These are phyloP conservation scores for Gryon sp. DNA, from an alignment of 1,140 invertebrate genomes.

Conservation along the genomic window DNA sequence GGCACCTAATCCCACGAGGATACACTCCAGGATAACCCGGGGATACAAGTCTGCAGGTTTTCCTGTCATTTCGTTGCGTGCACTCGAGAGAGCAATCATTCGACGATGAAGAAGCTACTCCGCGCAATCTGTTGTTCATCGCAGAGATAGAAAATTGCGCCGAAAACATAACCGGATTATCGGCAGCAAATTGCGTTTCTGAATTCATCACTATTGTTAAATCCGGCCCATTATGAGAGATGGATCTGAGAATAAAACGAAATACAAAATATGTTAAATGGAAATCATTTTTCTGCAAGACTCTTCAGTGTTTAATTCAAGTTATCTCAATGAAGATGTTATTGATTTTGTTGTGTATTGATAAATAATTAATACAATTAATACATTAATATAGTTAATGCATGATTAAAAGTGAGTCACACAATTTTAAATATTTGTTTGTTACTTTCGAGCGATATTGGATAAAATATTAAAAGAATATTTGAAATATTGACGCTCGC, in stretches of 20 bases:
- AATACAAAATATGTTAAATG: no score
- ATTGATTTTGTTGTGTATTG: no score
- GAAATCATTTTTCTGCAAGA: no score
- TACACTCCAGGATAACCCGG: conserved; percentile 72
- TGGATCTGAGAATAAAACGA: conserved; percentile 55
- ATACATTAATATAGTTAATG: no score
- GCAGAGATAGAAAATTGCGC: conserved; percentile 71
- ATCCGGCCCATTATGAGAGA: conserved; percentile 69
- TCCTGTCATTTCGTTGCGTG: conserved; percentile 66
- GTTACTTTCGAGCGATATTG: no score
- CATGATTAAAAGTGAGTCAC: no score
- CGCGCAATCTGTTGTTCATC: conserved; percentile 65
- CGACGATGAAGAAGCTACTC: conserved; percentile 44
- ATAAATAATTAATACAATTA: no score
- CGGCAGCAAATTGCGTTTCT: conserved; percentile 69
- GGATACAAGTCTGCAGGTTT: conserved; percentile 66
- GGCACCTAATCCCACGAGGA: conserved; percentile 69
- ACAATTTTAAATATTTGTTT: no score
- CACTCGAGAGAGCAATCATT: conserved; percentile 70
- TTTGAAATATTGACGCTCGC: no score
- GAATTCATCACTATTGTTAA: conserved; percentile 69
- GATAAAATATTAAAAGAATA: no score
- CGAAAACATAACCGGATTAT: conserved; percentile 74
- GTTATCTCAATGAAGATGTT: no score
- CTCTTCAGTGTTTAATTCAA: no score